Conservation (phyloP, 2,797 vertebrate genomes). For the Taeniopygia guttata region DNA sequence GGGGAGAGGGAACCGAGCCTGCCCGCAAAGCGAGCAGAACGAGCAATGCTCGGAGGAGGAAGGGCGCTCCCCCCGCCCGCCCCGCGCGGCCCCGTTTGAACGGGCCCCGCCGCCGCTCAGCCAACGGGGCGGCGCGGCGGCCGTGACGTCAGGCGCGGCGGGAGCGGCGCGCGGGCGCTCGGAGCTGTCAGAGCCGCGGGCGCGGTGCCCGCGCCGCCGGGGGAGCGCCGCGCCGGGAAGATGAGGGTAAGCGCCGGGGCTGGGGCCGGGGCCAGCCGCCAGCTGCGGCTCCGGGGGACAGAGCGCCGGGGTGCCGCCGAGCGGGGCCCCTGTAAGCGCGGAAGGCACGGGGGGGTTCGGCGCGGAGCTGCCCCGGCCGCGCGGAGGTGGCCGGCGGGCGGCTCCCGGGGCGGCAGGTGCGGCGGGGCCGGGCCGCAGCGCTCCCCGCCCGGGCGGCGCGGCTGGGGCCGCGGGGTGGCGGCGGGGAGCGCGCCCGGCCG, state of each 20-base stretch:
- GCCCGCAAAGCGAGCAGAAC: too few relatives aligned
- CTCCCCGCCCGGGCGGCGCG: not conserved
- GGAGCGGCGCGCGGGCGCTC: not conserved
- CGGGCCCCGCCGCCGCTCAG: constrained; percentile 6
- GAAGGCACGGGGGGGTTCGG: not conserved
- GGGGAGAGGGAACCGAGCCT: fast-evolving
- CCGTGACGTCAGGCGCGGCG: constrained; percentile 41
- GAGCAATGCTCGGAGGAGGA: too few relatives aligned
- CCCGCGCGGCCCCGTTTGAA: constrained; percentile 46
- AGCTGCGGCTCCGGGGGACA: not conserved
- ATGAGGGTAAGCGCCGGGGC: constrained; percentile 50
- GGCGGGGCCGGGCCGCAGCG: not conserved
- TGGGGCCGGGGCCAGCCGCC: not conserved
- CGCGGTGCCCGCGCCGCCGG: not conserved
- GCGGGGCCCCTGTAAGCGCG: not conserved
- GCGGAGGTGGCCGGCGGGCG: not conserved
- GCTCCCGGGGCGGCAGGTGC: not conserved
- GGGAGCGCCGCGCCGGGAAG: not conserved
- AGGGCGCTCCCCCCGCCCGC: too few relatives aligned
- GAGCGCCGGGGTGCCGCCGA: not conserved
- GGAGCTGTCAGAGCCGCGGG: constrained; percentile 2
- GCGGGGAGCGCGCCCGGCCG: too few relatives aligned
- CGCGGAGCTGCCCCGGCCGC: not conserved
- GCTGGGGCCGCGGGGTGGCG: too few relatives aligned
- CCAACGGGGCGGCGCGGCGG: constrained; percentile 13